Evolutionary conservation across 2,797 vertebrate genomes (phyloP), one percentile per base, ranked within the genome.

Genomic region (Xiphophorus birchmanni): DNA sequence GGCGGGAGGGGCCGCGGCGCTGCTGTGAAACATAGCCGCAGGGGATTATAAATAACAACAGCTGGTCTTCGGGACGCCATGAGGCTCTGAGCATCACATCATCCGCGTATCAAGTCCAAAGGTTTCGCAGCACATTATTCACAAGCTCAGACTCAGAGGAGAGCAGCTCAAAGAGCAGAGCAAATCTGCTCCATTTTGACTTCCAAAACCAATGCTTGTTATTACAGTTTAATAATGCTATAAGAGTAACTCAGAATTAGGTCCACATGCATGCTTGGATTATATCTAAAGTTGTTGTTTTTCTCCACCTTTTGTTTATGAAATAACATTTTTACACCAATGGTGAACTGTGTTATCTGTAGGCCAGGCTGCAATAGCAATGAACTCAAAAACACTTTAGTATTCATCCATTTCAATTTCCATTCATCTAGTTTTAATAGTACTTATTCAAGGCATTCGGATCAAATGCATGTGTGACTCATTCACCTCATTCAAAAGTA

Each of bases 21-120:
- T 92, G 88, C 93, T 91, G 89, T 93, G 93, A 93, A 94, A 95
- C 92, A 80, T 90, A 90, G 91, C 92, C 91, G 50, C 91, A 88
- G 82, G 93, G 93, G 93, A 95, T 96, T 96, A 96, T 95, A 96
- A 96, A 96, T 95, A 96, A 96, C 94, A 96, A 93, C 96, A 96
- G 95, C 95, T 95, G 96, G 94, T 94, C 93, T 91, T 90, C 90
- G 91, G 93, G 94, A 94, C 91, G 86, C 92, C 94, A 94, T 92
- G 91, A 90, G 90, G 78, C 88, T 29, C 88, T 75, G 77, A 93
- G 92, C 91, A 87, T 87, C 91, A 81, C 88, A 58, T 89, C 82
- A 75, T 79, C 74, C 76, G n/a, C 82, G 74, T 77, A 86, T 83
- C 86, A 71, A 60, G 76, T 80, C 71, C 78, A 75, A 65, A 69